A percentile compares a stretch with the other conserved stretches of the same genome.
phyloP scores from a whole-genome alignment of 2,113 vertebrate species.

The mouse (Mus musculus) region DNA sequence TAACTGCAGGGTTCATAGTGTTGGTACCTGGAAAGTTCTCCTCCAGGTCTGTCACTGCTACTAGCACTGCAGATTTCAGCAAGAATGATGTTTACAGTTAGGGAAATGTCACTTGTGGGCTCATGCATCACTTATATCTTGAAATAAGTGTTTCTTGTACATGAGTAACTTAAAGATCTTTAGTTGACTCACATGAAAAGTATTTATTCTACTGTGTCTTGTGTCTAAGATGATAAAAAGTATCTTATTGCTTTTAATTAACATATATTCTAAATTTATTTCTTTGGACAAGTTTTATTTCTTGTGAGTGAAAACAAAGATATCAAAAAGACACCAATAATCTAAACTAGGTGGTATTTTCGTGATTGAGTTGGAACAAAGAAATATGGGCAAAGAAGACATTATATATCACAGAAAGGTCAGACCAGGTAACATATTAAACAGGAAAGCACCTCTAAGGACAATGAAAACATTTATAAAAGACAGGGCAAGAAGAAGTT shows the following conservation, averaged over 20 bases:
- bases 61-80: not conserved
- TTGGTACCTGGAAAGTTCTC: not conserved
- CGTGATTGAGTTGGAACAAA: not conserved
- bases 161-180: conserved; percentile 4
- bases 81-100: not conserved
- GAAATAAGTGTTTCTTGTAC: conserved; percentile 23
- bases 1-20: not conserved
- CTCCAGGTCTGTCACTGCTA: not conserved
- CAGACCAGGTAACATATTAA: not conserved
- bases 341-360: not conserved
- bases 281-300: conserved; percentile 4
- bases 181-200: not conserved
- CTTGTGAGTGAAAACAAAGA: not conserved
- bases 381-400: not conserved
- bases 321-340: not conserved
- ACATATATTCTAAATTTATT: not conserved
- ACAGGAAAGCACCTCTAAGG: not conserved
- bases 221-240: not conserved
- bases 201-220: not conserved
- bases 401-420: not conserved
- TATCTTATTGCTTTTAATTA: not conserved
- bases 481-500: not conserved
- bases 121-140: not conserved
- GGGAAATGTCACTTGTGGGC: not conserved
- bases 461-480: not conserved